phyloP scores from a whole-genome alignment of 2,888 invertebrate genomes.

The Ephialtes manifestator region DNA sequence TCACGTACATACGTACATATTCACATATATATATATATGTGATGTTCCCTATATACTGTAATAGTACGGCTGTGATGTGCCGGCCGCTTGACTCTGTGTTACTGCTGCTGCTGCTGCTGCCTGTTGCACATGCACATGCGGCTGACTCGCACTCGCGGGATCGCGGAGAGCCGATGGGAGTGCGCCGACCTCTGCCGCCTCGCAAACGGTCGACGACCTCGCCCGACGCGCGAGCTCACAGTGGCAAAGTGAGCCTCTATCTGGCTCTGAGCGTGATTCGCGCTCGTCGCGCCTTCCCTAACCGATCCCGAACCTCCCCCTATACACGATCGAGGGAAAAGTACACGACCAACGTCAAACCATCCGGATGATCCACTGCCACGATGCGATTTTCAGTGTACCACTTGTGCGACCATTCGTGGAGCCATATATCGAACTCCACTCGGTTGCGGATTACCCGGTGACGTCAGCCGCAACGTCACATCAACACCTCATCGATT shows the following conservation, averaged over 20 bases:
- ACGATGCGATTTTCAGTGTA: slow-evolving; percentile 38
- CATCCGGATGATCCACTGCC: slow-evolving; percentile 3
- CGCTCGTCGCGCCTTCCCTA: slow-evolving; percentile 49
- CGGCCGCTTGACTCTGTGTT: slow-evolving; percentile 27
- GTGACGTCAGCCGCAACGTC: slow-evolving; percentile 26
- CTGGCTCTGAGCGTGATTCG: slow-evolving; percentile 62
- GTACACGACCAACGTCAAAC: slow-evolving; percentile 34
- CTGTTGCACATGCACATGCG: slow-evolving; percentile 46
- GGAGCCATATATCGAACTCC: slow-evolving; percentile 42
- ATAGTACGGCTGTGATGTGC: slow-evolving; percentile 30
- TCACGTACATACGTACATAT: slow-evolving; percentile 15
- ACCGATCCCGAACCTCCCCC: slow-evolving; percentile 45
- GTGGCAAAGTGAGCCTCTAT: slow-evolving; percentile 44
- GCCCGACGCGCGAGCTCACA: slow-evolving; percentile 70
- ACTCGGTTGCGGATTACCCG: slow-evolving; percentile 16
- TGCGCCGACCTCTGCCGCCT: slow-evolving; percentile 83
- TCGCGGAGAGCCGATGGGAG: slow-evolving; percentile 74
- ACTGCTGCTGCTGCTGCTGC: background rate
- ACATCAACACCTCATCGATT: slow-evolving; percentile 4
- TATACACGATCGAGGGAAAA: slow-evolving; percentile 44
- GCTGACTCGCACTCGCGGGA: slow-evolving; percentile 58
- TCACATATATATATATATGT: slow-evolving; percentile 2
- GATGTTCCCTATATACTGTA: slow-evolving; percentile 18
- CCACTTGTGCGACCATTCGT: background rate
- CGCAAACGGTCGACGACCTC: slow-evolving; percentile 84